phyloP scores from a whole-genome alignment of 2,797 vertebrate species.

The Enteromius paludinosus region DNA sequence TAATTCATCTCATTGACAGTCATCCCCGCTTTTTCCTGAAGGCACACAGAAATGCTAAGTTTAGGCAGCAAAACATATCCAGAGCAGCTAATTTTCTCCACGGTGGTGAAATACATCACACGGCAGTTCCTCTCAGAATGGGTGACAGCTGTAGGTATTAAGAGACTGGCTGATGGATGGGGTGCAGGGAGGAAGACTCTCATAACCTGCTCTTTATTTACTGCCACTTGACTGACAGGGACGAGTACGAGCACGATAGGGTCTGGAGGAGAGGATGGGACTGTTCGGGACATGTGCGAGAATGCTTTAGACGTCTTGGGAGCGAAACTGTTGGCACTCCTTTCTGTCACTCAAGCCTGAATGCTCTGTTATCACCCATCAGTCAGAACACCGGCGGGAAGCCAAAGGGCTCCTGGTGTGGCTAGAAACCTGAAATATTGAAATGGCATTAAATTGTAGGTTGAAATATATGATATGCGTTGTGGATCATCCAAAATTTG shows the following conservation, averaged over 20 bases:
- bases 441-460: constrained; percentile 26
- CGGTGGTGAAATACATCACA: constrained; percentile 59
- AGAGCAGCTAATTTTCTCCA: constrained; percentile 64
- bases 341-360: constrained; percentile 40
- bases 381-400: constrained; percentile 32
- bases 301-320: constrained; percentile 65
- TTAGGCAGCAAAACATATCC: constrained; percentile 56
- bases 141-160: constrained; percentile 78
- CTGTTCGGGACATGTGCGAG: constrained; percentile 62
- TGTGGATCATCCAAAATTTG: constrained; percentile 19
- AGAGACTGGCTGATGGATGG: constrained; percentile 76
- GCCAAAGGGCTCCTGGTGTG: constrained; percentile 30
- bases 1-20: constrained; percentile 65
- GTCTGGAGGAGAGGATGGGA: constrained; percentile 17
- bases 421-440: constrained; percentile 19
- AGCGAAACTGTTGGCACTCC: constrained; percentile 55
- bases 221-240: constrained; percentile 71
- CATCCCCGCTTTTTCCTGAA: constrained; percentile 53
- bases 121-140: constrained; percentile 55
- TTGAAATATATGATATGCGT: constrained; percentile 19
- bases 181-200: constrained; percentile 72
- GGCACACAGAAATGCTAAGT: constrained; percentile 60
- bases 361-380: constrained; percentile 49
- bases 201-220: constrained; percentile 77
- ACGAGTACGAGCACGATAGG: neutral